Evolutionary conservation across 2,113 vertebrate species (phyloP).

Genomic region (Pontoporia blainvillei): DNA sequence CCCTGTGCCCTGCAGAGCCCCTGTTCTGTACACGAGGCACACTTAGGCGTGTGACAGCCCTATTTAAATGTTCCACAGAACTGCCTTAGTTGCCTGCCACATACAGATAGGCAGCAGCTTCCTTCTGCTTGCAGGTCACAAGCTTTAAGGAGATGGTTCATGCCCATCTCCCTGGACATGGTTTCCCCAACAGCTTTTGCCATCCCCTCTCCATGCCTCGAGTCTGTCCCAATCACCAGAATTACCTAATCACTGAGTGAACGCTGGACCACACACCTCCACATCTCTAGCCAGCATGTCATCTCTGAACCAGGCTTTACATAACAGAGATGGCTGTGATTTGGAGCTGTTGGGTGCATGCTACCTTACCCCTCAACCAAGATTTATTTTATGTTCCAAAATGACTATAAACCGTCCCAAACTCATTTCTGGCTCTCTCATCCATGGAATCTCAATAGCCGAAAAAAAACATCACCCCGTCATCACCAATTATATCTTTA

Average conservation of each 20-base stretch:
- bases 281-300: neutral
- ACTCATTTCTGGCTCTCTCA: neutral
- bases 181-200: neutral
- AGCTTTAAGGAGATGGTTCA: neutral
- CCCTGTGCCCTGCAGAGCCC: neutral
- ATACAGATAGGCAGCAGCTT: neutral
- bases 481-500: neutral
- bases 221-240: fast-evolving
- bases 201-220: fast-evolving
- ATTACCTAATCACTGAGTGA: neutral
- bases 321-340: neutral
- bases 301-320: neutral
- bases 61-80: neutral
- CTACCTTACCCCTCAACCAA: neutral
- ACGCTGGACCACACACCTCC: neutral
- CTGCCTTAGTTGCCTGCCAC: neutral
- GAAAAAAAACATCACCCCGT: neutral
- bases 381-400: neutral
- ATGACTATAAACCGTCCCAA: neutral
- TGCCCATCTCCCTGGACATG: neutral
- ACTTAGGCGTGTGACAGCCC: neutral
- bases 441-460: neutral
- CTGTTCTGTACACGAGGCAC: neutral
- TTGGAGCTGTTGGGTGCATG: neutral
- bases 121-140: neutral